These are phyloP conservation scores for Buceros bicornis DNA, from an alignment of 2,797 vertebrate species.

Conservation along the genomic window DNA sequence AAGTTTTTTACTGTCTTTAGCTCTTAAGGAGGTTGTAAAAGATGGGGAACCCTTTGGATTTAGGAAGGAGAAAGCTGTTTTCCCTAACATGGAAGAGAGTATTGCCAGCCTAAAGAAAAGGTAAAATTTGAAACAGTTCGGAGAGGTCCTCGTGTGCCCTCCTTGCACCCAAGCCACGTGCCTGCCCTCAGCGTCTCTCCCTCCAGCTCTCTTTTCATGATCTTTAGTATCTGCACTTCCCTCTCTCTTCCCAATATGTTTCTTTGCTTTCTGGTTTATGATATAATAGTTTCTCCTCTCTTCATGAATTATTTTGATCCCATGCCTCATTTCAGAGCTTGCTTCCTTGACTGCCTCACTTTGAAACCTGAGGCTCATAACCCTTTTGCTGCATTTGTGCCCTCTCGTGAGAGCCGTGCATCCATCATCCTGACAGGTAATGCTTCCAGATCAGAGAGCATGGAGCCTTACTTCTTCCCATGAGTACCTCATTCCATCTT, in stretches of 20 bases:
- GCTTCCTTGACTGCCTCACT: background rate
- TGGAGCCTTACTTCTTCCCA: background rate
- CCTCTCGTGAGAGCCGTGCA: fast-evolving
- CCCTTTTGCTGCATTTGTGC: fast-evolving
- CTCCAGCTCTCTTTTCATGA: background rate
- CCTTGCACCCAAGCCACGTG: background rate
- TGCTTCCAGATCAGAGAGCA: background rate
- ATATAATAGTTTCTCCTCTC: background rate
- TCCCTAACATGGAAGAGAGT: background rate
- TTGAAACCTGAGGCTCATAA: background rate
- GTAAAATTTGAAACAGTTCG: background rate
- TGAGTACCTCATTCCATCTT: background rate
- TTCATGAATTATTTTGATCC: background rate
- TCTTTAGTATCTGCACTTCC: background rate
- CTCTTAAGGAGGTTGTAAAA: background rate
- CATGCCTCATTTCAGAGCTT: background rate
- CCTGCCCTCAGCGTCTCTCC: background rate
- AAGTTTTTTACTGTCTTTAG: background rate
- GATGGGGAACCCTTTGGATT: background rate
- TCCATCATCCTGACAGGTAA: background rate
- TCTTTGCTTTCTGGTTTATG: conserved; percentile 1
- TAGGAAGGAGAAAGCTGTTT: background rate
- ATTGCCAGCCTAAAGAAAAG: background rate
- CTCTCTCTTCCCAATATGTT: background rate
- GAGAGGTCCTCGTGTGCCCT: background rate